phyloP scores from a whole-genome alignment of 2,113 vertebrate genomes.

The Labeo rohita region DNA sequence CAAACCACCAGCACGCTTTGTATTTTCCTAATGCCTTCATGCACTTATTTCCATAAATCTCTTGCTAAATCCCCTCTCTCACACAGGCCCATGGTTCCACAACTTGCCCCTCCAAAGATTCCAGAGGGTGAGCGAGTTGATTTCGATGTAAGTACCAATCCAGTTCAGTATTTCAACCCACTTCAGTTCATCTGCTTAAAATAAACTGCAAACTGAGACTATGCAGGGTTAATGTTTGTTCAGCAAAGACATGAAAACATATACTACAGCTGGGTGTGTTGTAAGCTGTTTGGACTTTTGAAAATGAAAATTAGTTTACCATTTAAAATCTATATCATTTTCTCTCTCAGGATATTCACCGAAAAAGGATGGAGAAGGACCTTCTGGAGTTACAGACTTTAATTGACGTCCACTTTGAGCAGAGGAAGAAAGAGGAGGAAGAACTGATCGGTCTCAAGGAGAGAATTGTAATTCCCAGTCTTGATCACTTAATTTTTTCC shows the following conservation, averaged over 20 bases:
- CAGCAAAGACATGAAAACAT: not conserved
- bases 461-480: constrained; percentile 81
- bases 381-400: constrained; percentile 92
- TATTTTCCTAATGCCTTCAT: no score
- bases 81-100: constrained; percentile 73
- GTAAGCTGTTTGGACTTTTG: not conserved
- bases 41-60: not conserved
- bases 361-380: constrained; percentile 98
- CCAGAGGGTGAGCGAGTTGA: constrained; percentile 80
- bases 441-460: constrained; percentile 93
- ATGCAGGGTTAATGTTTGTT: not conserved
- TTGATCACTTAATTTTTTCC: not conserved
- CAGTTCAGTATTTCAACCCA: not conserved
- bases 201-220: not conserved
- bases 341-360: constrained; percentile 90
- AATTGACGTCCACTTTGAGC: constrained; percentile 95
- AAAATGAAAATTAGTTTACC: not conserved
- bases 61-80: not conserved
- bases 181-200: not conserved
- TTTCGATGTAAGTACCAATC: constrained; percentile 74
- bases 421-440: constrained; percentile 94
- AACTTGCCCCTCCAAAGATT: constrained; percentile 77
- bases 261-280: not conserved
- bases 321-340: not conserved
- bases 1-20: not conserved